These are phyloP conservation scores for Aphelocoma californica DNA, from an alignment of 2,797 vertebrate genomes.

Conservation along the genomic window DNA sequence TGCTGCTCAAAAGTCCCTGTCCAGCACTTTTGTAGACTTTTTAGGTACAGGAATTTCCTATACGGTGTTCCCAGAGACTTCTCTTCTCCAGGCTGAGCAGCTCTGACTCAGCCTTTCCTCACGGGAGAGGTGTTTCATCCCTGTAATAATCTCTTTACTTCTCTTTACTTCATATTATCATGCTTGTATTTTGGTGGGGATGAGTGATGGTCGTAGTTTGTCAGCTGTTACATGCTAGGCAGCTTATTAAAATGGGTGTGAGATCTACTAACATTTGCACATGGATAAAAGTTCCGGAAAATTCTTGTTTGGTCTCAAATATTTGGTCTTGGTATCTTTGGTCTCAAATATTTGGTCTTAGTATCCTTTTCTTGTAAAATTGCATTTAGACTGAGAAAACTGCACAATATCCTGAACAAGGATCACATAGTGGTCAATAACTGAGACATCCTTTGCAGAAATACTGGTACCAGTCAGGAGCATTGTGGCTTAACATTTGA, in stretches of 20 bases:
- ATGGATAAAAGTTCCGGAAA: background rate
- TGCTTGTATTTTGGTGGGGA: background rate
- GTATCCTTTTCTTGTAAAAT: background rate
- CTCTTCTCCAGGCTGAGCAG: background rate
- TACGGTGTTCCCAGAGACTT: background rate
- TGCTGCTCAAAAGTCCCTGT: background rate
- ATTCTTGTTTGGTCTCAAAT: background rate
- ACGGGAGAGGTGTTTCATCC: background rate
- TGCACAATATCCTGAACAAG: background rate
- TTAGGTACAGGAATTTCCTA: background rate
- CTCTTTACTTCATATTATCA: background rate
- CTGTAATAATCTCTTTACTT: background rate
- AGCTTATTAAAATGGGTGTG: background rate
- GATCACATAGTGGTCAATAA: background rate
- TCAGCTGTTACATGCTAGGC: background rate
- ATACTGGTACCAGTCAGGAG: background rate
- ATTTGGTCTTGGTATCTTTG: background rate
- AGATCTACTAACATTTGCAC: background rate
- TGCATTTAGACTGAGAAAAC: accelerated
- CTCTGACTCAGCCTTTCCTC: background rate
- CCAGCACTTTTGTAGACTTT: background rate
- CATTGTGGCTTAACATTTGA: background rate
- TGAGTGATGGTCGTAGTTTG: background rate
- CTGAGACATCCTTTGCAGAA: background rate
- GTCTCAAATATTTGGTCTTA: background rate